Evolutionary conservation across 2,888 invertebrate genomes (phyloP).

Genomic region (Eupithecia inturbata): DNA sequence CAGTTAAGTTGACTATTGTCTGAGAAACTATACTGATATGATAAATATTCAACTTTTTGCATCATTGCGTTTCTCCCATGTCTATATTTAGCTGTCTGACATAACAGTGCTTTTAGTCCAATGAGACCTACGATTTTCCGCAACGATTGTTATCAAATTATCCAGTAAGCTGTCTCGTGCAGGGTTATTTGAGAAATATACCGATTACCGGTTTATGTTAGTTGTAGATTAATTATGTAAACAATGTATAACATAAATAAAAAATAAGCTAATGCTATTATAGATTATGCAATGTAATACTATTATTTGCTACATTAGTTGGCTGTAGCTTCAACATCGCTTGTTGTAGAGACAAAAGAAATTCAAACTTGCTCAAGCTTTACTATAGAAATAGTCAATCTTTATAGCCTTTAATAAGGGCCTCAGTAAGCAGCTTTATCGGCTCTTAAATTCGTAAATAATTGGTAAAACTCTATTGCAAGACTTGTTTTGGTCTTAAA

Average conservation of each 20-base stretch:
- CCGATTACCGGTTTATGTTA: too few relatives aligned
- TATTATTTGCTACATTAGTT: neutral
- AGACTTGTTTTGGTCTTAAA: neutral
- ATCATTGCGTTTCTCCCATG: slow-evolving; percentile 7
- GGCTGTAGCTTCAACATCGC: neutral
- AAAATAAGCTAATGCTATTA: too few relatives aligned
- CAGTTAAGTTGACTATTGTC: neutral
- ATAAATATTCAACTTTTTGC: slow-evolving; percentile 3
- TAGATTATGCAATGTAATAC: neutral
- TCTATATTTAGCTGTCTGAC: slow-evolving; percentile 7
- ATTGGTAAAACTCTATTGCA: neutral
- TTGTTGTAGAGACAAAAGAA: neutral
- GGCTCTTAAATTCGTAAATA: neutral
- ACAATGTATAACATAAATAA: too few relatives aligned
- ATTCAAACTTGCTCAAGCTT: neutral
- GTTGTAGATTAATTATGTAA: too few relatives aligned
- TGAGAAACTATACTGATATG: neutral
- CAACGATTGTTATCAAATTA: neutral
- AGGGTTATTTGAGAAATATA: neutral
- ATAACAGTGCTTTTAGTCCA: neutral
- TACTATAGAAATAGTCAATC: slow-evolving; percentile 1
- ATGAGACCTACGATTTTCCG: neutral
- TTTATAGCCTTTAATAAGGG: slow-evolving; percentile 1
- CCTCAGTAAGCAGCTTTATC: neutral
- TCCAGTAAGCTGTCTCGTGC: neutral